Percentiles rank a stretch among this genome's conserved stretches.
phyloP scores from a whole-genome alignment of 2,888 invertebrate species.

The Adelphocoris suturalis region DNA sequence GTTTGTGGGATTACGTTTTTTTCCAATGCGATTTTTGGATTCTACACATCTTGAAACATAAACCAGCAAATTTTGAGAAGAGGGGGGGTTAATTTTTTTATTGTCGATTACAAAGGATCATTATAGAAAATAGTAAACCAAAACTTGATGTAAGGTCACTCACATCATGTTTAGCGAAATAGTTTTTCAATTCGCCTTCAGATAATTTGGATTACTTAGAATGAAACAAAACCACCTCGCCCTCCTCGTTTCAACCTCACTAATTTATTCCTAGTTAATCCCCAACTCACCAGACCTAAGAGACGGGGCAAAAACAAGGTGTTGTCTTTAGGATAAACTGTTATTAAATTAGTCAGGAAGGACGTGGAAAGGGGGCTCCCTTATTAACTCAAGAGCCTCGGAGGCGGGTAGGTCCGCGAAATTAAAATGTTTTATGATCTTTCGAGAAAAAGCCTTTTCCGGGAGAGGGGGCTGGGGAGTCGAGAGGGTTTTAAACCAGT shows the following conservation, averaged over 20 bases:
- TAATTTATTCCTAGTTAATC: neutral
- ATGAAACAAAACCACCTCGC: neutral
- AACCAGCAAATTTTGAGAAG: too few relatives aligned
- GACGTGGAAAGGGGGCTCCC: neutral
- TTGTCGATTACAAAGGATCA: too few relatives aligned
- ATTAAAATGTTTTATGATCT: slow-evolving; percentile 25
- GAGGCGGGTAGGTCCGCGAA: neutral
- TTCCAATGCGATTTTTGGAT: too few relatives aligned
- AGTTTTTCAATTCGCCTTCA: too few relatives aligned
- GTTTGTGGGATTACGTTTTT: too few relatives aligned
- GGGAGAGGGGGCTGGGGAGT: neutral
- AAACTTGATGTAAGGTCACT: too few relatives aligned
- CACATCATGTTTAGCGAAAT: too few relatives aligned
- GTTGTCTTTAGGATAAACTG: slow-evolving; percentile 25
- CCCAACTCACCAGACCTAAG: neutral
- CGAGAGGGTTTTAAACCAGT: neutral
- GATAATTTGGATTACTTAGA: too few relatives aligned
- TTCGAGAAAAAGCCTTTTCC: slow-evolving; percentile 18
- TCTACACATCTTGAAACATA: too few relatives aligned
- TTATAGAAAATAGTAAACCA: too few relatives aligned
- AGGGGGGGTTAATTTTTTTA: too few relatives aligned
- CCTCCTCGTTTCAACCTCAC: neutral
- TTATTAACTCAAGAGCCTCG: slow-evolving; percentile 25
- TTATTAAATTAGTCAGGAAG: slow-evolving; percentile 7
- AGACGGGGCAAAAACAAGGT: neutral